Base-by-base conservation (phyloP, 30 jellyfish, hydroid and myxozoan species). In the Hydractinia echinata region DNA sequence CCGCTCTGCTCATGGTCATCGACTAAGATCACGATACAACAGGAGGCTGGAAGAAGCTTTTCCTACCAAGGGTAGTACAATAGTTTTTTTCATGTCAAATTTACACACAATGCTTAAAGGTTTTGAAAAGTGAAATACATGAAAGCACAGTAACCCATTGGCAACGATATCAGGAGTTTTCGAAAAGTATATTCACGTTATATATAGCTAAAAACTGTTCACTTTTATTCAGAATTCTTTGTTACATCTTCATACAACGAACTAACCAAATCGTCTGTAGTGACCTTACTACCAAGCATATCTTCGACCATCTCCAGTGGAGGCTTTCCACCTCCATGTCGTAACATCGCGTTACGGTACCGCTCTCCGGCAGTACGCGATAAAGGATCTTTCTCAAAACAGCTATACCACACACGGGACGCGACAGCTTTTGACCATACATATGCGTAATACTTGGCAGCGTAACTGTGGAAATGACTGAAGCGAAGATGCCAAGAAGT, bases 401-500 rank as follows among this genome's bases (percentile, higher is more conserved):
- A 92, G 16, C 89, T 72, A 54, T 87, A 76, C 98, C 98, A 92
- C 5, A 92, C 79, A 49, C 73, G 82, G 11, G 96, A 89, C 7
- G 98, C 96, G 13, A 87, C 95, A 5, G 96, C 98, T 73, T 92
- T 88, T 18, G 96, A 83, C 98, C 98, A 92, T 4, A 92, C 77
- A 73, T 92, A 92, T 8, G 98, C 82, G 83, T 92, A 92, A 78
- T 92, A 92, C 76, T 84, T 92, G 13, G 98, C 96, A 76, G 95
- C 96, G 49, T 92, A 92, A 64, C 96, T 84, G 58, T 80, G 91
- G 83, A 92, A 92, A 69, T 92, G 98, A 67, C 95, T 84, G 88
- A 92, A 92, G 10, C 97, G 95, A 50, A 91, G 87, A 61, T 91
- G 97, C 97, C 97, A 91, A 10, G 96, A 94, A n/a, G 96, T 84